Conservation (phyloP, 2,888 invertebrate genomes). For the Pseudolycoriella hygida region DNA sequence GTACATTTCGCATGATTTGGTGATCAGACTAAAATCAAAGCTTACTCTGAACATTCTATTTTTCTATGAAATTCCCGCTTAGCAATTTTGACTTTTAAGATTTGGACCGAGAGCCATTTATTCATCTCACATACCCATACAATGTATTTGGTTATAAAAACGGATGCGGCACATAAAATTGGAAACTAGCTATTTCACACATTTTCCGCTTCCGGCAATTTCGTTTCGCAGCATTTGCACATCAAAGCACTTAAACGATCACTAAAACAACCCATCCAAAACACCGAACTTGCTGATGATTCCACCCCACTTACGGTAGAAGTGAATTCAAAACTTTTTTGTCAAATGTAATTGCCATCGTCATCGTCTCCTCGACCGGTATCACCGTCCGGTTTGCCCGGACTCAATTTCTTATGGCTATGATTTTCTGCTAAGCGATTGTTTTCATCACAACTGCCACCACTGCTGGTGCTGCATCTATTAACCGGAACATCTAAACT, state of each 20-base stretch:
- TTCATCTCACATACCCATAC: too few species aligned
- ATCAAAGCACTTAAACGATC: slow-evolving; percentile 26
- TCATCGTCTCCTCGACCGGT: background rate
- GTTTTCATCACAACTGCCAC: slow-evolving; percentile 22
- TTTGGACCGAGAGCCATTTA: too few species aligned
- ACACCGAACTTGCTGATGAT: slow-evolving; percentile 17
- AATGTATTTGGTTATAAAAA: too few species aligned
- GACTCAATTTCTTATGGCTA: slow-evolving; percentile 21
- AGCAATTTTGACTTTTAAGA: too few species aligned
- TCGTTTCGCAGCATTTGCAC: slow-evolving; percentile 28
- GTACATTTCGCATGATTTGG: too few species aligned
- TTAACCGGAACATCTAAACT: slow-evolving; percentile 26
- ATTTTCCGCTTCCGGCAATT: slow-evolving; percentile 29
- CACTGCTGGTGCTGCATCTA: slow-evolving; percentile 22
- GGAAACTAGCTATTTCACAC: slow-evolving; percentile 16
- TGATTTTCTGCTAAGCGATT: slow-evolving; percentile 18
- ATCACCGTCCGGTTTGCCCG: slow-evolving; percentile 8
- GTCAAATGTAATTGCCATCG: slow-evolving; percentile 21
- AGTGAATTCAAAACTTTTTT: slow-evolving; percentile 25
- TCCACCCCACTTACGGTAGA: slow-evolving; percentile 18
- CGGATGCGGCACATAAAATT: too few species aligned
- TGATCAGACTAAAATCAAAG: too few species aligned
- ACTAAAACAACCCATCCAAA: slow-evolving; percentile 27
- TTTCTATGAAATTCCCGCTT: too few species aligned
- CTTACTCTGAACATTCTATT: too few species aligned